phyloP scores from a whole-genome alignment of 2,888 invertebrate genomes.

The Drosophila ustulata region DNA sequence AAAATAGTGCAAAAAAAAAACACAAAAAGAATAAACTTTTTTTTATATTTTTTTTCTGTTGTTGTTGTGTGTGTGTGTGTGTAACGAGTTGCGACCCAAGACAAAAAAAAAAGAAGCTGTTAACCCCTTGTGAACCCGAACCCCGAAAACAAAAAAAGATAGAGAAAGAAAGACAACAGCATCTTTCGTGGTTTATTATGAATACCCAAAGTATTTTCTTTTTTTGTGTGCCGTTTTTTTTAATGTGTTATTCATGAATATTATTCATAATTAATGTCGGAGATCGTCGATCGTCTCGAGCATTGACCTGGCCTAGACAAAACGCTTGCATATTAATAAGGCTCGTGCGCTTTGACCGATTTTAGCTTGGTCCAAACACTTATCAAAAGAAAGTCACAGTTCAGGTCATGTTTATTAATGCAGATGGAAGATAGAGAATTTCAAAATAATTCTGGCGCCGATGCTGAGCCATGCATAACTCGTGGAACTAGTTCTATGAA shows the following conservation, averaged over 20 bases:
- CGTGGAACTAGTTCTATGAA: constrained; percentile 27
- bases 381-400: constrained; percentile 24
- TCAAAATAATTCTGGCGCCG: neutral
- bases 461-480: constrained; percentile 4
- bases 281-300: constrained; percentile 43
- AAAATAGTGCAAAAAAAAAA: constrained; percentile 41
- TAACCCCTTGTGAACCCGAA: constrained; percentile 41
- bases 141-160: neutral
- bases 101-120: constrained; percentile 8
- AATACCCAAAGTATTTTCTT: constrained; percentile 13
- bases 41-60: constrained; percentile 64
- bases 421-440: constrained; percentile 3
- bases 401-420: constrained; percentile 42
- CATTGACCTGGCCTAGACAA: constrained; percentile 51
- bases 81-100: neutral
- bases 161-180: constrained; percentile 8
- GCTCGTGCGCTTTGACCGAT: constrained; percentile 62
- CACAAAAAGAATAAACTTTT: constrained; percentile 53
- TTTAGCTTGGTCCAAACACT: constrained; percentile 22
- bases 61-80: constrained; percentile 46
- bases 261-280: constrained; percentile 39
- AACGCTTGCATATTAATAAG: constrained; percentile 47
- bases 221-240: constrained; percentile 28
- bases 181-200: constrained; percentile 1
- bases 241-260: constrained; percentile 17